phyloP scores from a whole-genome alignment of 2,888 invertebrate genomes.

The Tortrix viridana region DNA sequence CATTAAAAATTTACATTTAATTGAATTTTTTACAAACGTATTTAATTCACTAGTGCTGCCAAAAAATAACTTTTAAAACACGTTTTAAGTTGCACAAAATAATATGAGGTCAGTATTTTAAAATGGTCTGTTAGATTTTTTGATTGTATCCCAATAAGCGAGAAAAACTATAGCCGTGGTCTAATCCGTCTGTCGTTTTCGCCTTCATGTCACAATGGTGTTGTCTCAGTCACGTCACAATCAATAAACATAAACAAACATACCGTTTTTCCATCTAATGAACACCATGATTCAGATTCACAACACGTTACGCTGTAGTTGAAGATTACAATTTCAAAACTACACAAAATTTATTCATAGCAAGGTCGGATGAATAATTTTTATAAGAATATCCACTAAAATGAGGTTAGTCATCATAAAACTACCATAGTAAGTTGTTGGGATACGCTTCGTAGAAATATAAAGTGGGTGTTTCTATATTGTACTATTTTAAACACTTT shows the following conservation, averaged over 20 bases:
- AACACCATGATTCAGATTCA: constrained; percentile 16
- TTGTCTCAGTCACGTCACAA: neutral
- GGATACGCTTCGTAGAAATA: neutral
- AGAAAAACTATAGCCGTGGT: too few species aligned
- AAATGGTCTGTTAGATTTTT: too few species aligned
- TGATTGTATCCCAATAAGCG: too few species aligned
- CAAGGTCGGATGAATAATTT: neutral
- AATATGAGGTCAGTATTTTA: too few species aligned
- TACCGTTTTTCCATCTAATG: constrained; percentile 8
- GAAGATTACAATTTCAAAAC: neutral
- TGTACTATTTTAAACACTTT: neutral
- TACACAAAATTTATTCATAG: neutral
- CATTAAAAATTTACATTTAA: too few species aligned
- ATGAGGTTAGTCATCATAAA: constrained; percentile 7
- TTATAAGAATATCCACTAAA: neutral
- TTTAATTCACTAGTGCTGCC: too few species aligned
- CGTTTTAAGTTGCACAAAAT: too few species aligned
- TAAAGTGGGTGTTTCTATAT: neutral
- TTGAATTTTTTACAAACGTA: too few species aligned
- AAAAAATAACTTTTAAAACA: too few species aligned
- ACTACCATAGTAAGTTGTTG: neutral
- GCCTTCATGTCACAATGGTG: too few species aligned
- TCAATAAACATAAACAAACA: constrained; percentile 13
- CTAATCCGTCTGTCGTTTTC: too few species aligned
- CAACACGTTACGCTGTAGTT: constrained; percentile 1